Evolutionary conservation across 2,797 vertebrate genomes (phyloP), one percentile per base, ranked within the genome.

Genomic region (Arrhamphus sclerolepis): DNA sequence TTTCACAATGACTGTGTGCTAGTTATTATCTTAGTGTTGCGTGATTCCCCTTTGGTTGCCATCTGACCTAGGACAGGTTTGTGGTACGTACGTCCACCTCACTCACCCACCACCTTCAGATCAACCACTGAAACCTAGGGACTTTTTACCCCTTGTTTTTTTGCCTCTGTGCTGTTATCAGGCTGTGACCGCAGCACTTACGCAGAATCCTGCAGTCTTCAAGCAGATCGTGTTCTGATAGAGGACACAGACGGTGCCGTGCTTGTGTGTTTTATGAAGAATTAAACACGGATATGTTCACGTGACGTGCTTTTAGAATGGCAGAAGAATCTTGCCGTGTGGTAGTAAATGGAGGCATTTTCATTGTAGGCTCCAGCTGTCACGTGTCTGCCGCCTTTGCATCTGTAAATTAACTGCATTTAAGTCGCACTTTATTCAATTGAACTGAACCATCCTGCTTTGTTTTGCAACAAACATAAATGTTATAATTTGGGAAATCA

Each of bases 61-160:
- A 56, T 80, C 81, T 77, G 87, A 85, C 80, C 79, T 54, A 66
- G 73, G 52, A 21, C 46, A 61, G 70, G 65, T 83, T 87, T 89
- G 86, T 80, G 90, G 89, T 86, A 61, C 17, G 22, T 68, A 66
- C 61, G 77, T 88, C 82, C 90, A 87, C 80, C 82, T 66, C 78
- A 56, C 67, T 18, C 84, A 3, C 88, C 89, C 88, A 72, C 0
- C 44, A 72, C 88, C 92, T 91, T 78, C 81, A 83, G 82, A 81
- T 68, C 60, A 65, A 87, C 61, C 68, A 78, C 76, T 64, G 66
- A 85, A 87, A 91, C 77, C 46, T 52, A 46, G 95, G 95, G 95
- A 93, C 93, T 96, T 98, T 95, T 95, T 90, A 92, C 86, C 59
- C 59, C 55, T 43, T 3, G n/a, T 50, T 72, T 72, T 57, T 52